Evolutionary conservation across 1,140 invertebrate genomes (phyloP), one percentile per base, ranked within the genome.

Genomic region (Nebria ingens): DNA sequence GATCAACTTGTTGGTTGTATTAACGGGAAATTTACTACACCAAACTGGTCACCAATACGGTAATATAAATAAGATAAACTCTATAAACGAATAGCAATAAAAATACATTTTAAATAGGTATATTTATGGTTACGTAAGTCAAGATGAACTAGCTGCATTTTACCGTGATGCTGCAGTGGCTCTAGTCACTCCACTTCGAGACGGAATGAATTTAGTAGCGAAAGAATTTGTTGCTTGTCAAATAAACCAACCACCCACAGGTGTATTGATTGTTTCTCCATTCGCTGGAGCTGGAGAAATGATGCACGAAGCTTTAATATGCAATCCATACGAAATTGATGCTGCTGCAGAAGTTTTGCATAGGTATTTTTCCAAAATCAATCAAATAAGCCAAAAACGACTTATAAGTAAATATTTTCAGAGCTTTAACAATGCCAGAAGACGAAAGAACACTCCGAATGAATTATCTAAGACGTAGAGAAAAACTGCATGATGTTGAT

Each of bases 161-260:
- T 92, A 92, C 70, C 75, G 89, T 15, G 90, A 93, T 63, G 82
- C 89, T 0, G 84, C 87, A 0, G 89, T 95, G 0, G 89, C 86
- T 17, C 69, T 93, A 15, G 90, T 94, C 0, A 93, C 91, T 0
- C 91, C 91, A 0, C 69, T 93, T 0, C 73, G 91, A 42, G 91
- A 94, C 68, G 91, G 91, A 45, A 95, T 95, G 91, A 95, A 95
- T 73, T 75, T 95, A 42, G 91, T 94, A 0, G 91, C 91, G 2
- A 94, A 95, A 70, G 91, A 95, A 69, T 94, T 91, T 64, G 90
- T 93, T 1, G 91, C 91, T 2, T 93, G 91, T 66, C 91, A 93
- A 70, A 92, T 92, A 6, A 89, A 91, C 58, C 81, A 81, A 12
- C 83, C 87, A 0, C 89, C 40, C 9, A 12, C 90, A 0, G 91